Evolutionary conservation across 2,888 invertebrate genomes (phyloP).

Genomic region (Idaea aversata): DNA sequence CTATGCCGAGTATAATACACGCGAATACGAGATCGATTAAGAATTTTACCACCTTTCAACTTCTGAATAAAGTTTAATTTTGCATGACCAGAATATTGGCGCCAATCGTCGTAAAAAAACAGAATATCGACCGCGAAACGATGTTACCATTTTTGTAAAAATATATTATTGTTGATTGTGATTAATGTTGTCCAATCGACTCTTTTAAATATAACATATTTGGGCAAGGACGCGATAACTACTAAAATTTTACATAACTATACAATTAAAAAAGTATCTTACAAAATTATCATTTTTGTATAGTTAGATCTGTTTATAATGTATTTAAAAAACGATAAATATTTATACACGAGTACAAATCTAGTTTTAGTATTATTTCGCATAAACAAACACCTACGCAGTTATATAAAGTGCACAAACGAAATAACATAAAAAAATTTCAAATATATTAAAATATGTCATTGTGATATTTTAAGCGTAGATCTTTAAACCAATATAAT

Average conservation of each 20-base stretch:
- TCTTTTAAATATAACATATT: constrained; percentile 36
- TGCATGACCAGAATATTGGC: constrained; percentile 16
- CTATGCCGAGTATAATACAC: constrained; percentile 18
- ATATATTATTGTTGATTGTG: constrained; percentile 25
- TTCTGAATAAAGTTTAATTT: not conserved
- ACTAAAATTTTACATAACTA: constrained; percentile 38
- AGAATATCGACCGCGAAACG: constrained; percentile 26
- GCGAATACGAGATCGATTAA: constrained; percentile 14
- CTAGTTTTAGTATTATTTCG: constrained; percentile 19
- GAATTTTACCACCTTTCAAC: constrained; percentile 3
- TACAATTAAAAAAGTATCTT: constrained; percentile 15
- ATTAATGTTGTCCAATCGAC: constrained; percentile 46
- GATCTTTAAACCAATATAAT: no score
- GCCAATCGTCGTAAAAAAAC: constrained; percentile 31
- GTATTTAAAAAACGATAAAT: not conserved
- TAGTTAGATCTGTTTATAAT: constrained; percentile 1
- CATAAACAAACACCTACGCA: constrained; percentile 42
- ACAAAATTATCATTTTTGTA: constrained; percentile 7
- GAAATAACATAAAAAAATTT: constrained; percentile 24
- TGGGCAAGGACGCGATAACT: constrained; percentile 25
- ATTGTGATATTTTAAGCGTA: no score
- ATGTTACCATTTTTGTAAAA: constrained; percentile 30
- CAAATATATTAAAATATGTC: constrained; percentile 16
- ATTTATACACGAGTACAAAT: constrained; percentile 24
- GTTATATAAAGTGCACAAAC: constrained; percentile 17